phyloP scores from a whole-genome alignment of 2,888 invertebrate species.

The Hyposoter didymator region DNA sequence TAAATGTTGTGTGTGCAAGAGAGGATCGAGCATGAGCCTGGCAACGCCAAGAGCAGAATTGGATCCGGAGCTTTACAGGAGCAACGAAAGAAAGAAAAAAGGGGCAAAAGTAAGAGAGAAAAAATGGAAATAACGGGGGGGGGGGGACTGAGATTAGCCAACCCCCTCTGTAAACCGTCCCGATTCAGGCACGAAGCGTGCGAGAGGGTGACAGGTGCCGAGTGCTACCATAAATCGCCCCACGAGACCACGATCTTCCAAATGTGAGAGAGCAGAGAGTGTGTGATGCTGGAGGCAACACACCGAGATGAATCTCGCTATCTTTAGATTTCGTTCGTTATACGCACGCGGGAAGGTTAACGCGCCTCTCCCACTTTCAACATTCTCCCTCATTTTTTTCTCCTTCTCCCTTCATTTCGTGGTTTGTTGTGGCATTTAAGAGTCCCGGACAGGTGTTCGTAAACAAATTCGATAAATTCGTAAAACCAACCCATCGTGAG shows the following conservation, averaged over 20 bases:
- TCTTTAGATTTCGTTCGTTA: conserved; percentile 72
- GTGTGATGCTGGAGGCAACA: conserved; percentile 12
- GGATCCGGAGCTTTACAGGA: conserved; percentile 46
- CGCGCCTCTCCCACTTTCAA: conserved; percentile 23
- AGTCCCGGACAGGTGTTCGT: conserved; percentile 42
- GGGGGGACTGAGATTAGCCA: conserved; percentile 49
- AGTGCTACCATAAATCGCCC: conserved; percentile 79
- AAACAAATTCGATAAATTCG: conserved; percentile 46
- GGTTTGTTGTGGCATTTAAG: conserved; percentile 47
- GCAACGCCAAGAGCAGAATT: conserved; percentile 33
- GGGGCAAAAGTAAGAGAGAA: conserved; percentile 8
- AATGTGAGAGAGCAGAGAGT: conserved; percentile 43
- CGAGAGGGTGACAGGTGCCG: conserved; percentile 80
- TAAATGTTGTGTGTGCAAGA: conserved; percentile 47
- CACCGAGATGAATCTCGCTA: conserved; percentile 66
- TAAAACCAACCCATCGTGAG: neutral
- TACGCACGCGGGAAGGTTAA: conserved; percentile 54
- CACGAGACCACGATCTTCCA: conserved; percentile 59
- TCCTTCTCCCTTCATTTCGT: conserved; percentile 16
- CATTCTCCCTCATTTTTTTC: neutral
- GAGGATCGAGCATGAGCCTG: conserved; percentile 37
- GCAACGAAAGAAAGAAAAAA: conserved; percentile 28
- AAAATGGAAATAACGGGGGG: neutral
- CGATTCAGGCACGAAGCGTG: conserved; percentile 51
- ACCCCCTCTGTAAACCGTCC: conserved; percentile 35